Conservation (phyloP, 2,113 vertebrate genomes). For the Sebastes fasciatus region DNA sequence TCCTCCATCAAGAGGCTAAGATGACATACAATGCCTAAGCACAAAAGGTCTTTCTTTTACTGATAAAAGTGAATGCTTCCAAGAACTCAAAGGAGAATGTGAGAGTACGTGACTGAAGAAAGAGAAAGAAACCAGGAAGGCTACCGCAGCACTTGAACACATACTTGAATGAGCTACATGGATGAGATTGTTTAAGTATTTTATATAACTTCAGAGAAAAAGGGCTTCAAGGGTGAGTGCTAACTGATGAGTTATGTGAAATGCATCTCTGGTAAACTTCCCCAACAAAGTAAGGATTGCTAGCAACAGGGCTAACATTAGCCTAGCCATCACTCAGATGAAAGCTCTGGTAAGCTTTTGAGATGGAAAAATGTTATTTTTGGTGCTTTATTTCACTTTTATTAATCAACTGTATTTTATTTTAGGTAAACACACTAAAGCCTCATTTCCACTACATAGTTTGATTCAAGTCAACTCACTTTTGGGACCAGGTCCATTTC, state of each 20-base stretch:
- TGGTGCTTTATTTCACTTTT: background rate
- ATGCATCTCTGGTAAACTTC: background rate
- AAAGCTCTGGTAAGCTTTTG: background rate
- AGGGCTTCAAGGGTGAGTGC: background rate
- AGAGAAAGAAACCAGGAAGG: background rate
- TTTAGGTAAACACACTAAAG: background rate
- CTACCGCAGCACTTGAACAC: background rate
- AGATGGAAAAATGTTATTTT: background rate
- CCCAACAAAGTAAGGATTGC: background rate
- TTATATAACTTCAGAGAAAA: background rate
- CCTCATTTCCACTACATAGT: no score
- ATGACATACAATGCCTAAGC: conserved; percentile 20
- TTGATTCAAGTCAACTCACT: no score
- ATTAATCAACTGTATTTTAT: background rate
- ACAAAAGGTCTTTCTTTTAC: background rate
- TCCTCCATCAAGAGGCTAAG: conserved; percentile 13
- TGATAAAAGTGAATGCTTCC: conserved; percentile 6
- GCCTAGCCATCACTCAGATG: background rate
- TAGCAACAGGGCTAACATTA: background rate
- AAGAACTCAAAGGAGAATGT: background rate
- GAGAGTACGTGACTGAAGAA: conserved; percentile 16
- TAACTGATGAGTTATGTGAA: background rate
- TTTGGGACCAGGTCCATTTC: no score
- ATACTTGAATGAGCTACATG: background rate
- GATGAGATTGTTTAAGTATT: background rate